Base-by-base conservation (phyloP, 2,888 invertebrate genomes). In the Noctua fimbriata region DNA sequence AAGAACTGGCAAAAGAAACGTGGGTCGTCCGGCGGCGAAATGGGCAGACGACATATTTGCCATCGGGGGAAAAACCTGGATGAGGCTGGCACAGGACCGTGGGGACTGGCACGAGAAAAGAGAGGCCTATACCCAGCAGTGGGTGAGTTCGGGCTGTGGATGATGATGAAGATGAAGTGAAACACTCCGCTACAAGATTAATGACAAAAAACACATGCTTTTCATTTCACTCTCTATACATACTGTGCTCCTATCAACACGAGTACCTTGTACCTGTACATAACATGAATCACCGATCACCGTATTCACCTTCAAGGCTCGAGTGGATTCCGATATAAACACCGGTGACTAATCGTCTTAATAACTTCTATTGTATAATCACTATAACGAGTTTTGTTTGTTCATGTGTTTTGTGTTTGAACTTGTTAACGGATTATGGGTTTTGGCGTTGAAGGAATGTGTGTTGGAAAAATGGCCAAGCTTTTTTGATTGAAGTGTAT, bases 301-400 rank as follows among this genome's bases (percentile, higher is more conserved):
- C 58, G 78, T 74, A 44, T 67, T 82, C 73, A 74, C 72, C 55
- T 70, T 82, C 85, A 79, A 79, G 83, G 72, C 80, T 82, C 76
- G 52, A 86, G 85, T 82, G 81, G 79, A 79, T 85, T 76, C 81
- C 82, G 72, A 78, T 83, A 75, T 69, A 86, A 85, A 81, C 78
- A 78, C 0, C 52, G 79, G 74, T 89, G 89, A 89, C 82, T 87
- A 89, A 88, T 80, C 74, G 67, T 28, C 47, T 67, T 83, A 79
- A 86, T 82, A 79, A 82, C 70, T 49, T 3, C 58, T 83, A 84
- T 85, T 85, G 82, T 75, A 75, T 77, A 83, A 82, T 79, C 76
- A 16, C 1, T 73, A 49, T 36, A 47, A 47, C 41, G 18, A n/a
- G n/a, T 75, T 41, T 69, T 85, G 75, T 85, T 77, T 85, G 66